These are phyloP conservation scores for Ornithorhynchus anatinus DNA, from an alignment of 2,113 vertebrate genomes.

Conservation along the genomic window DNA sequence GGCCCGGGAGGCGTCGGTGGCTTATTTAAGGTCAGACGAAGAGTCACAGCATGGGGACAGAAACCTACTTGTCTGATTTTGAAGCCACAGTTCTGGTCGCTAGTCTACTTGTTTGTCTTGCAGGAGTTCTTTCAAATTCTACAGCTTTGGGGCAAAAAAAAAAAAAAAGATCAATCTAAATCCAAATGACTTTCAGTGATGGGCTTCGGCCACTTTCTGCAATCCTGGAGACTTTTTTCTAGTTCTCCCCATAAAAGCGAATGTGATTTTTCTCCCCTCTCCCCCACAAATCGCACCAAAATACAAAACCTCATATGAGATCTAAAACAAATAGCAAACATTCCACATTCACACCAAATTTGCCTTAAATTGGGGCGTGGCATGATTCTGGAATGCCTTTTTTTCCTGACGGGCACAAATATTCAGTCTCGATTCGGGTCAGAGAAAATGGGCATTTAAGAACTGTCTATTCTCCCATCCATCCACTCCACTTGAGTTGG, in stretches of 20 bases:
- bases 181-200: background rate
- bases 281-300: background rate
- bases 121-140: background rate
- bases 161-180: background rate
- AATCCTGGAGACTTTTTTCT: background rate
- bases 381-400: background rate
- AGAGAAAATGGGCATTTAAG: background rate
- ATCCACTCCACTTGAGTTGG: background rate
- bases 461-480: background rate
- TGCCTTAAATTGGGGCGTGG: background rate
- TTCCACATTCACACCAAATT: background rate
- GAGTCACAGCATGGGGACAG: background rate
- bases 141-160: background rate
- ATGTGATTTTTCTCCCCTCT: background rate
- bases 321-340: background rate
- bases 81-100: background rate
- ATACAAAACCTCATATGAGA: background rate
- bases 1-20: background rate
- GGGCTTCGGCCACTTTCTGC: background rate
- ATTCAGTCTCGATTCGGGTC: background rate
- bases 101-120: background rate
- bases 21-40: background rate
- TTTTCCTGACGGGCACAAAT: constrained; percentile 19
- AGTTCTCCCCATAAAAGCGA: background rate
- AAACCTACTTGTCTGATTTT: background rate